Conservation (phyloP, 2,113 vertebrate genomes). For the Heterotilapia buettikoferi region DNA sequence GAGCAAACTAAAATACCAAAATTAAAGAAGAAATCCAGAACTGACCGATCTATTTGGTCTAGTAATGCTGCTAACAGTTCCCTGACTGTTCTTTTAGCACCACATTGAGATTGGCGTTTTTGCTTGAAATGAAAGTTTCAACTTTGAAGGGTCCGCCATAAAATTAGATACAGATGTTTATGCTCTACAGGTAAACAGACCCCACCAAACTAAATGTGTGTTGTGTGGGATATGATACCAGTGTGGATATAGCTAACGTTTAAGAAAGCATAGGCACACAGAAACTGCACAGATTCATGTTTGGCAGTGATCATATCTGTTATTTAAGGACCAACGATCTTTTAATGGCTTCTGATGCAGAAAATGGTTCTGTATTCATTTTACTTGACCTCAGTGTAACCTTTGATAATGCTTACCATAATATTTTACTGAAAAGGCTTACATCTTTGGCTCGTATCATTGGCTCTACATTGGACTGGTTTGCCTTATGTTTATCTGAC, state of each 20-base stretch:
- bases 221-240: neutral
- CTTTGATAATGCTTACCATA: neutral
- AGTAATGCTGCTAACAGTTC: neutral
- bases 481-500: neutral
- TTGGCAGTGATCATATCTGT: neutral
- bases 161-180: neutral
- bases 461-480: neutral
- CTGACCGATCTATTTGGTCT: neutral
- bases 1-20: neutral
- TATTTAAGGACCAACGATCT: neutral
- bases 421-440: neutral
- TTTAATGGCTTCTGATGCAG: neutral
- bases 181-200: neutral
- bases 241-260: neutral
- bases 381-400: neutral
- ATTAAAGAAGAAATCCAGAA: neutral
- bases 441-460: neutral
- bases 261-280: neutral
- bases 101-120: neutral
- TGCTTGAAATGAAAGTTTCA: neutral
- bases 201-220: neutral
- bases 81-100: neutral
- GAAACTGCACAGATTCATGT: neutral
- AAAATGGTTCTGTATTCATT: neutral
- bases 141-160: neutral